phyloP scores from a whole-genome alignment of 2,888 invertebrate species.

The Agriotes lineatus region DNA sequence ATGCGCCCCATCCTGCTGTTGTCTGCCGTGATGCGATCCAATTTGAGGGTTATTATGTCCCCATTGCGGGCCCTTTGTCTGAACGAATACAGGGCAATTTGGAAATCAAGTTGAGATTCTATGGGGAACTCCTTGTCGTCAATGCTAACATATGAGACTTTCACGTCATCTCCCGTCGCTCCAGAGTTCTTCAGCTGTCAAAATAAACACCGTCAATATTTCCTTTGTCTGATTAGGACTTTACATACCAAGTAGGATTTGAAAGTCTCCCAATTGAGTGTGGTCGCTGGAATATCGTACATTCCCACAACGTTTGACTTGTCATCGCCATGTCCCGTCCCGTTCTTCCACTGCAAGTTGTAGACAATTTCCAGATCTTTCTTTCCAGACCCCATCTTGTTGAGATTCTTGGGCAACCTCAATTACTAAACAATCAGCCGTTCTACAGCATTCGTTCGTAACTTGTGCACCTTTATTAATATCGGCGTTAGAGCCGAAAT shows the following conservation, averaged over 20 bases:
- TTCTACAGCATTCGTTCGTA: too few species aligned
- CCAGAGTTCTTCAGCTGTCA: conserved; percentile 65
- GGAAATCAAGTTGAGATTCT: conserved; percentile 65
- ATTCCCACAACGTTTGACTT: conserved; percentile 64
- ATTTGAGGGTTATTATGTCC: conserved; percentile 60
- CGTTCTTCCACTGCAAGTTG: conserved; percentile 65
- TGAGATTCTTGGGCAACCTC: not conserved
- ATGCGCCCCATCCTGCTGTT: conserved; percentile 7
- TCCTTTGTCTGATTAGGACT: not conserved
- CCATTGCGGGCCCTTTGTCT: conserved; percentile 61
- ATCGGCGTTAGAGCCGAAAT: too few species aligned
- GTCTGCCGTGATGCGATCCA: conserved; percentile 57
- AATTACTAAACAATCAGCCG: too few species aligned
- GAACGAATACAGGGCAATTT: conserved; percentile 64
- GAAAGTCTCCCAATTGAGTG: conserved; percentile 64
- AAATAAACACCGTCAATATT: not conserved
- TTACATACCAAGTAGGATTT: conserved; percentile 65
- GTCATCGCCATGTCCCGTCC: conserved; percentile 59
- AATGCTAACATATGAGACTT: conserved; percentile 64
- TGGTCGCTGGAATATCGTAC: conserved; percentile 64
- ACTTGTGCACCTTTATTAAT: too few species aligned
- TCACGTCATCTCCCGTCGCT: conserved; percentile 61
- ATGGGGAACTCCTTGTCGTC: conserved; percentile 65
- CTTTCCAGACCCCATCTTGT: conserved; percentile 53
- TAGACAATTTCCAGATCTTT: conserved; percentile 63